A percentile compares a stretch with the other conserved stretches of the same genome.
Evolutionary conservation across 2,888 invertebrate genomes (phyloP).

Genomic region (Lingula anatina): DNA sequence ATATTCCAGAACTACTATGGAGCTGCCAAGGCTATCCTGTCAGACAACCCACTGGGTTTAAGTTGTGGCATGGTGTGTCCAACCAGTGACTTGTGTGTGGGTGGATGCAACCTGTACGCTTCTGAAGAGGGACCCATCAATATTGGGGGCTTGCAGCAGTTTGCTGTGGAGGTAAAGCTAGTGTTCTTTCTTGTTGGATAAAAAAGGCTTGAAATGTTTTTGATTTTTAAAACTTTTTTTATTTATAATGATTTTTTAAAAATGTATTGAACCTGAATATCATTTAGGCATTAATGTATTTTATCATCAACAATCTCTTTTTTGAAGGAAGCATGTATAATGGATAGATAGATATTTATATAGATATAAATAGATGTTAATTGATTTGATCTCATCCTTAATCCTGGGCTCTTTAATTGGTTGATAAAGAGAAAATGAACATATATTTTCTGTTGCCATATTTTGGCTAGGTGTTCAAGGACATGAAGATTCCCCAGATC

Average conservation of each 20-base stretch:
- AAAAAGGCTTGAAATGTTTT: background rate
- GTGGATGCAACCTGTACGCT: conserved; percentile 93
- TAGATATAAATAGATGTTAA: too few relatives aligned
- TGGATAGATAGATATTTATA: too few relatives aligned
- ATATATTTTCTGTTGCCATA: too few relatives aligned
- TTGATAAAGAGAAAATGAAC: too few relatives aligned
- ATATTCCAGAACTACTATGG: conserved; percentile 94
- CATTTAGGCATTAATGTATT: too few relatives aligned
- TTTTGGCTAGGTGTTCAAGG: conserved; percentile 86
- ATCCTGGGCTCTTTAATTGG: too few relatives aligned
- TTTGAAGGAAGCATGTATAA: background rate
- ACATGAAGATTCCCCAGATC: conserved; percentile 87
- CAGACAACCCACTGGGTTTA: conserved; percentile 85
- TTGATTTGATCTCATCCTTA: too few relatives aligned
- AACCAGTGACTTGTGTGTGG: conserved; percentile 96
- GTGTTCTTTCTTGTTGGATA: background rate
- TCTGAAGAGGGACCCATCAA: conserved; percentile 97
- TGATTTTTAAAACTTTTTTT: background rate
- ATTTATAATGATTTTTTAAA: background rate
- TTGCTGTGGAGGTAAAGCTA: conserved; percentile 77
- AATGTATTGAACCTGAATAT: too few relatives aligned
- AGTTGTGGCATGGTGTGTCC: conserved; percentile 86
- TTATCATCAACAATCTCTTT: background rate
- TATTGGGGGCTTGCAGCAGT: conserved; percentile 97
- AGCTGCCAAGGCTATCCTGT: conserved; percentile 87